Conservation (phyloP, 2,888 invertebrate genomes). For the Theodoxus fluviatilis region DNA sequence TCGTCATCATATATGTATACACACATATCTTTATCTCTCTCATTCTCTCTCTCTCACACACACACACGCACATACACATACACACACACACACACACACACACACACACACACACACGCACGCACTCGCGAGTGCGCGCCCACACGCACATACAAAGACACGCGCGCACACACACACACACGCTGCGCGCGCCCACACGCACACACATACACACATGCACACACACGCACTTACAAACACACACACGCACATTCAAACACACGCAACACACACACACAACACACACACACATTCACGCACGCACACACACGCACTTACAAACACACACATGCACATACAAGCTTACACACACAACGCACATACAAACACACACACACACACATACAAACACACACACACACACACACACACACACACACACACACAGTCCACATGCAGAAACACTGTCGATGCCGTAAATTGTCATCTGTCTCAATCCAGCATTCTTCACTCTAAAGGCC, state of each 20-base stretch:
- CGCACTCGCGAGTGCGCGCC: not conserved
- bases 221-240: not conserved
- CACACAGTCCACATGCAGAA: not conserved
- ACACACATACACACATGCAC: not conserved
- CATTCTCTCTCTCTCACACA: not conserved
- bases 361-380: not conserved
- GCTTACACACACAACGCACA: not conserved
- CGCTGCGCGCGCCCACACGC: not conserved
- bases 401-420: constrained; percentile 4
- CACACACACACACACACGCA: not conserved
- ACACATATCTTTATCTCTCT: not conserved
- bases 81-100: not conserved
- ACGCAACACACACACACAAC: not conserved
- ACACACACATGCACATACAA: not conserved
- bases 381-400: not conserved
- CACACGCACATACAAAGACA: not conserved
- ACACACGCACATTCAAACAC: not conserved
- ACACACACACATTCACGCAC: no score
- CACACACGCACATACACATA: not conserved
- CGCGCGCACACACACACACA: not conserved
- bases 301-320: no score
- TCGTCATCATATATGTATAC: not conserved
- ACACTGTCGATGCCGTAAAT: no score
- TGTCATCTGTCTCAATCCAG: no score
- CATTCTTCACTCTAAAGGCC: no score